Evolutionary conservation across 2,888 invertebrate species (phyloP).

Genomic region (Uropetala carovei): DNA sequence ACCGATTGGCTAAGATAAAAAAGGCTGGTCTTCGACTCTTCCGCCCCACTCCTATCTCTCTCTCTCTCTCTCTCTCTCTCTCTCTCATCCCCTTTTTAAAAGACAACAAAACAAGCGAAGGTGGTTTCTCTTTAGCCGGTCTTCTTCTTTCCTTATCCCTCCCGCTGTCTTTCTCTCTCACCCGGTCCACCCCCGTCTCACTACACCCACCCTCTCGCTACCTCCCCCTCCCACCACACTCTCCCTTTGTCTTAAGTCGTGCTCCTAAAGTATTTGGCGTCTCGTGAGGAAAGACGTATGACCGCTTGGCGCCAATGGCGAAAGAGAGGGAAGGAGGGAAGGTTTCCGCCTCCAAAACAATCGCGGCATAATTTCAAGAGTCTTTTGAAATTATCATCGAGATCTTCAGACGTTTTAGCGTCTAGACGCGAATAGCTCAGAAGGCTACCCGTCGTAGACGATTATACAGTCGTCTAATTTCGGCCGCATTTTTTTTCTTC

Average conservation of each 20-base stretch:
- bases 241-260: constrained; percentile 26
- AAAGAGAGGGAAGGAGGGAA: background rate
- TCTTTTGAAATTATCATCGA: constrained; percentile 16
- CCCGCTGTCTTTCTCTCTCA: too few relatives aligned
- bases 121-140: background rate
- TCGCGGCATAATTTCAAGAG: constrained; percentile 21
- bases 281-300: background rate
- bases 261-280: constrained; percentile 15
- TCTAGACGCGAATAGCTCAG: too few relatives aligned
- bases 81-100: background rate
- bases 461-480: too few relatives aligned
- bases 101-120: constrained; percentile 12
- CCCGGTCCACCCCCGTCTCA: too few relatives aligned
- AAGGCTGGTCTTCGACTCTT: background rate
- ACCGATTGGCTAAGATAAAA: constrained; percentile 49
- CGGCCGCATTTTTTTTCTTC: too few relatives aligned
- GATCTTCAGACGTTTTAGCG: background rate
- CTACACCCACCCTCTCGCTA: too few relatives aligned
- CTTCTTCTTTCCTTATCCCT: too few relatives aligned
- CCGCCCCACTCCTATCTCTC: too few relatives aligned
- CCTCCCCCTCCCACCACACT: background rate
- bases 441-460: too few relatives aligned
- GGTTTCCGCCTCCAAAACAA: constrained; percentile 16
- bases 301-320: constrained; percentile 9
- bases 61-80: too few relatives aligned